A percentile compares a stretch with the other conserved stretches of the same genome.
Evolutionary conservation across 2,797 vertebrate genomes (phyloP).

Genomic region (Malurus leucopterus): DNA sequence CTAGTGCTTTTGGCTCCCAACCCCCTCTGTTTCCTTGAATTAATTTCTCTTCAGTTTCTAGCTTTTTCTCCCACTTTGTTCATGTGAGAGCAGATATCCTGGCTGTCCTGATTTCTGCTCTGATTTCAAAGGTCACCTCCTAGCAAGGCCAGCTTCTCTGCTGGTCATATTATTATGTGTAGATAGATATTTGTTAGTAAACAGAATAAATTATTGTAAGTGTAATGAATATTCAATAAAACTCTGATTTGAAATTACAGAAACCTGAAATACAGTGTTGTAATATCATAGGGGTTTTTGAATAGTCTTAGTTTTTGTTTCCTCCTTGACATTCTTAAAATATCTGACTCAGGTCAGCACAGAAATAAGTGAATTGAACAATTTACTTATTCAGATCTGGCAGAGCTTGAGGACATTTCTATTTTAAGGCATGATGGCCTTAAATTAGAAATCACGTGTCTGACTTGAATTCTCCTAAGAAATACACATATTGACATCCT

Average conservation of each 20-base stretch:
- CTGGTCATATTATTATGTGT: background rate
- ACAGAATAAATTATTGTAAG: background rate
- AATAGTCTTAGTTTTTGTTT: background rate
- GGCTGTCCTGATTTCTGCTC: background rate
- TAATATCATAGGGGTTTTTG: background rate
- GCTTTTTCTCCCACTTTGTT: background rate
- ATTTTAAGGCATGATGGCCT: conserved; percentile 21
- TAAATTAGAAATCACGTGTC: conserved; percentile 27
- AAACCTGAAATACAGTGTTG: background rate
- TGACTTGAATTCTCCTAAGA: conserved; percentile 3
- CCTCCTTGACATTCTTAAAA: background rate
- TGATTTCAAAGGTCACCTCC: background rate
- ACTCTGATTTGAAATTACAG: background rate
- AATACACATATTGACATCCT: conserved; percentile 45
- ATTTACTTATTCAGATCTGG: conserved; percentile 27
- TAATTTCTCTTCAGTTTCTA: background rate
- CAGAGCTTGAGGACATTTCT: conserved; percentile 28
- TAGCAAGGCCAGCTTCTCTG: background rate
- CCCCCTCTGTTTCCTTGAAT: background rate
- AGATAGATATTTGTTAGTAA: background rate
- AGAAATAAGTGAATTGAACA: conserved; percentile 9
- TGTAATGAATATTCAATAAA: background rate
- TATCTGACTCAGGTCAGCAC: background rate
- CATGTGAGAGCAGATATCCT: background rate
- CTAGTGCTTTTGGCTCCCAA: background rate